Evolutionary conservation across 2,113 vertebrate genomes (phyloP), one percentile per base, ranked within the genome.

Genomic region (Anhinga anhinga): DNA sequence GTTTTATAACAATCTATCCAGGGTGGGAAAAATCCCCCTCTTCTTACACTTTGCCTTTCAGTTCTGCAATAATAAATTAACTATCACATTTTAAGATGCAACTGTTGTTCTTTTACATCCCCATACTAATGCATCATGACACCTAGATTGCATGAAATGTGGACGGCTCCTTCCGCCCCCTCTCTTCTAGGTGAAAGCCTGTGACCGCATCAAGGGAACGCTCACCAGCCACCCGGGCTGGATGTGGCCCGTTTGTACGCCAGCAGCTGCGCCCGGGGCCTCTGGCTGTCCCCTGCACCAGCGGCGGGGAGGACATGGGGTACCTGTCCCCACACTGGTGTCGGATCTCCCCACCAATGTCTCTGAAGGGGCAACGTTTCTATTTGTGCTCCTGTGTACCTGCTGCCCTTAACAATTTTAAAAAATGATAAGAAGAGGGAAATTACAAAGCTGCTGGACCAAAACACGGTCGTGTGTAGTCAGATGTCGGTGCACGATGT

Each of bases 21-120:
- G 25, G 27, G 36, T 77, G 62, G 53, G 23, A 7, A 30, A 62
- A 87, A 70, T 50, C 59, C 3, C 0, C 52, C 42, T 0, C 55
- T 82, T 70, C 84, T 87, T 49, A 84, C 2, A 3, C 47, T 84
- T 81, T 85, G 87, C 36, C 34, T 96, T 96, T 95, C 87, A 84
- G 44, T 95, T 88, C n/a, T 94, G 63, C 63, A 91, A 72, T 80
- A 93, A 94, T 95, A 94, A 93, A 96, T 97, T 96, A 95, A 94
- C 76, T 95, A 90, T 96, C 83, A 19, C 49, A 82, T 78, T 96
- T 96, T 95, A 95, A 97, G 62, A 85, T 70, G 82, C 66, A 93
- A 53, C 21, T 91, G 52, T 83, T 91, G 65, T 88, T 92, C 91
- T 83, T 95, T 93, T 86, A 59, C 70, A 67, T 91, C 76, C 42